These are phyloP conservation scores for Macroglossus sobrinus DNA, from an alignment of 2,113 vertebrate species.

Conservation along the genomic window DNA sequence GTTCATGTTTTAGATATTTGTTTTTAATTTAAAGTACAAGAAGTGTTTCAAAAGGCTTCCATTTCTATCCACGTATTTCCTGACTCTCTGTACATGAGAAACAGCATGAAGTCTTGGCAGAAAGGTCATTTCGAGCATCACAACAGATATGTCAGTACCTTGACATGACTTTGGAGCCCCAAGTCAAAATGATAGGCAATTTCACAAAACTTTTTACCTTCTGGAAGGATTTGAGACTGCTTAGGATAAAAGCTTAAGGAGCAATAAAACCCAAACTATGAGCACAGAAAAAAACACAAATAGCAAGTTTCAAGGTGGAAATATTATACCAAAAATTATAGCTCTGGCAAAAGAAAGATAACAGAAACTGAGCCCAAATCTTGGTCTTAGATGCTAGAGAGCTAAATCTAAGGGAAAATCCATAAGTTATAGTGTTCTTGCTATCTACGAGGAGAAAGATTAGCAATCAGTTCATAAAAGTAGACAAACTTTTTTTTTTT, in stretches of 20 bases:
- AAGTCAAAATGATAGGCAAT: neutral
- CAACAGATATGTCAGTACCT: neutral
- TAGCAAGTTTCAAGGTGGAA: neutral
- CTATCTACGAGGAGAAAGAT: neutral
- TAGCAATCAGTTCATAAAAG: neutral
- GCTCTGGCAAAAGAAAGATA: neutral
- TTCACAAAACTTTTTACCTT: neutral
- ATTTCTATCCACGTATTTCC: neutral
- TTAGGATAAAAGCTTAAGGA: neutral
- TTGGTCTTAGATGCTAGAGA: neutral
- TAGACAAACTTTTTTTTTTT: neutral
- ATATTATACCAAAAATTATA: neutral
- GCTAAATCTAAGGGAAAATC: neutral
- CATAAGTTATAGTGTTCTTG: neutral
- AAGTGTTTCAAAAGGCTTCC: neutral
- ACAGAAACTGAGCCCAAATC: neutral
- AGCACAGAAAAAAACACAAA: neutral
- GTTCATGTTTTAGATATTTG: neutral
- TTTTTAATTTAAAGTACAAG: neutral
- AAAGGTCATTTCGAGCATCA: neutral
- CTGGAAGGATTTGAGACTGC: neutral
- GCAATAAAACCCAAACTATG: neutral
- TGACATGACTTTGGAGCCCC: neutral
- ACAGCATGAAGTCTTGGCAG: neutral
- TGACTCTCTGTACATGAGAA: accelerated